Evolutionary conservation across 1,140 invertebrate genomes (phyloP), one percentile per base, ranked within the genome.

Genomic region (Tetragnatha versicolor): DNA sequence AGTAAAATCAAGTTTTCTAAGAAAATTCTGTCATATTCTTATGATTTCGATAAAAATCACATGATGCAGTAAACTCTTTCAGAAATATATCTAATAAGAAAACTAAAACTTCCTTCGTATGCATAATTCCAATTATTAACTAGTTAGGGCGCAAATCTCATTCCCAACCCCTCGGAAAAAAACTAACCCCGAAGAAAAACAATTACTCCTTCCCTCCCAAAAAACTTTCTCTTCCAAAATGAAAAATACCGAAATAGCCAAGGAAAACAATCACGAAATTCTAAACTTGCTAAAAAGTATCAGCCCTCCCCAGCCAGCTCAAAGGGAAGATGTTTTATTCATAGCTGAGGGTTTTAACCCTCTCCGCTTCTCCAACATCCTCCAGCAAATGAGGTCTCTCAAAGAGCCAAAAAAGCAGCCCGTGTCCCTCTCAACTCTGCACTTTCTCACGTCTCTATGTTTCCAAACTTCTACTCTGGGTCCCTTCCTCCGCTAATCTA

Each of bases 191-290:
- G n/a, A n/a, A n/a, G n/a, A n/a, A n/a, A n/a, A n/a, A n/a, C n/a
- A n/a, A n/a, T n/a, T n/a, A n/a, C n/a, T n/a, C n/a, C n/a, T n/a
- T 17, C 31, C n/a, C 2, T 58, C 35, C 29, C 29, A 33, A 33
- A 33, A 33, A 58, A 7, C 6, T 33, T 58, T 58, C 35, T 6
- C 55, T 6, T 55, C n/a, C n/a, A 47, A 60, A 60, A 73, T 68
- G 55, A 73, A 73, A 73, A 60, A 42, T 60, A 42, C 35, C n/a
- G 14, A 60, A 73, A 60, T 60, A 73, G 45, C 37, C 25, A 45
- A 73, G 27, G 70, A 73, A 73, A 73, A 73, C 70, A 73, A 73
- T 73, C 70, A 61, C 55, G 70, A 61, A 73, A 73, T 73, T 73
- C 70, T 58, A 73, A 73, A 73, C 70, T 60, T 47, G 70, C 70